Conservation (phyloP, 2,113 vertebrate species). For the Centrocercus urophasianus region DNA sequence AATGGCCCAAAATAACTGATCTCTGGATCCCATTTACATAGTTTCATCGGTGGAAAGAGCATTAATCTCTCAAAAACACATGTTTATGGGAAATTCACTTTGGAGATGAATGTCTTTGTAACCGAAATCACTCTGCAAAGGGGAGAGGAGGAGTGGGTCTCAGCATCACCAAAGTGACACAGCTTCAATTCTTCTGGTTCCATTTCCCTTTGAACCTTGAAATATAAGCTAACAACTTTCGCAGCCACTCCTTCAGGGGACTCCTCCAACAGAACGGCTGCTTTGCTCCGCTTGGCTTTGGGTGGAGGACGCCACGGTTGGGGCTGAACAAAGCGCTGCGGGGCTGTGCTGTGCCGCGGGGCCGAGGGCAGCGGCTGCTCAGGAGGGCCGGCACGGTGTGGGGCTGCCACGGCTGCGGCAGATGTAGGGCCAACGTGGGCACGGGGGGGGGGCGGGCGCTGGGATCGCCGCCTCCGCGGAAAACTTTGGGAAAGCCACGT, state of each 20-base stretch:
- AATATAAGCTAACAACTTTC: neutral
- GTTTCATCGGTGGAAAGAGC: constrained; percentile 58
- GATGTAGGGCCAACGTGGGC: neutral
- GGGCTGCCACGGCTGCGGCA: constrained; percentile 1
- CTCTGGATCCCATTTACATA: constrained; percentile 31
- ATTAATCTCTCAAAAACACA: constrained; percentile 64
- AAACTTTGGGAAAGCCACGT: constrained; percentile 57
- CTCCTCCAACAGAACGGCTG: neutral
- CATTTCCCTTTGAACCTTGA: constrained; percentile 1
- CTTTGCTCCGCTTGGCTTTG: neutral
- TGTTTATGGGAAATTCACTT: constrained; percentile 46
- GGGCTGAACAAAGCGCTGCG: accelerated
- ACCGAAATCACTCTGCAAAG: constrained; percentile 32
- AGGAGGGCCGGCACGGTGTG: neutral
- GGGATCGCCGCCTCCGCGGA: constrained; percentile 15
- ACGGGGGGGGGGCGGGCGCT: neutral
- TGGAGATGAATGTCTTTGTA: constrained; percentile 27
- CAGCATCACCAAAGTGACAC: constrained; percentile 27
- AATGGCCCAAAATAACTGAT: constrained; percentile 32
- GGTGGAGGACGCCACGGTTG: accelerated
- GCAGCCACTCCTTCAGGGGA: neutral
- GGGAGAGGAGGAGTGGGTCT: neutral
- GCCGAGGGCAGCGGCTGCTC: neutral
- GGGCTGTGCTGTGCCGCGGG: neutral
- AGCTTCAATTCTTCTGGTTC: neutral